A percentile compares a stretch with the other conserved stretches of the same genome.
These are phyloP conservation scores for Cyphomyrus discorhynchus DNA, from an alignment of 2,113 vertebrate species.

Conservation along the genomic window DNA sequence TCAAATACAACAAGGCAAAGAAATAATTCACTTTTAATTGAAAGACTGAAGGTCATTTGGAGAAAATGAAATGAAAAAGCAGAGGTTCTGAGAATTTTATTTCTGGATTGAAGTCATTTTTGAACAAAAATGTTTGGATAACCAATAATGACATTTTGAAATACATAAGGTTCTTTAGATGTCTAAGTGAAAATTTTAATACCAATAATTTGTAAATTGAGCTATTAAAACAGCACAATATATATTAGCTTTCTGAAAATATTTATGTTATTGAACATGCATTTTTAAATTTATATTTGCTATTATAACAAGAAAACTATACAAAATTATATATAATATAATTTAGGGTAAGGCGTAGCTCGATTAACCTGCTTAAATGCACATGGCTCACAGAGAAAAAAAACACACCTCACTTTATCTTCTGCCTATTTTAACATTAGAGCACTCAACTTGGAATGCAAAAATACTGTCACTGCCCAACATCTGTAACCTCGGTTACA, in stretches of 20 bases:
- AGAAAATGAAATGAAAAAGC: neutral
- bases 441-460: neutral
- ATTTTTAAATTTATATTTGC: neutral
- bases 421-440: no score
- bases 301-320: neutral
- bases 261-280: neutral
- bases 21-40: neutral
- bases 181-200: neutral
- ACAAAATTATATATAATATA: neutral
- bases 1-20: neutral
- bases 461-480: neutral
- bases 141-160: neutral
- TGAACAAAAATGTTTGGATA: neutral
- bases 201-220: neutral
- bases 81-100: neutral
- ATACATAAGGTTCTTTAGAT: neutral
- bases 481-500: neutral
- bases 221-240: neutral
- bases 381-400: no score
- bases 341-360: neutral
- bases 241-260: neutral
- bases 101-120: neutral
- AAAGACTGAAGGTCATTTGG: neutral
- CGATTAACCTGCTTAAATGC: no score
- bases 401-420: no score